A percentile compares a stretch with the other conserved stretches of the same genome.
These are phyloP conservation scores for Poeciliopsis prolifica DNA, from an alignment of 2,113 vertebrate species.

Conservation along the genomic window DNA sequence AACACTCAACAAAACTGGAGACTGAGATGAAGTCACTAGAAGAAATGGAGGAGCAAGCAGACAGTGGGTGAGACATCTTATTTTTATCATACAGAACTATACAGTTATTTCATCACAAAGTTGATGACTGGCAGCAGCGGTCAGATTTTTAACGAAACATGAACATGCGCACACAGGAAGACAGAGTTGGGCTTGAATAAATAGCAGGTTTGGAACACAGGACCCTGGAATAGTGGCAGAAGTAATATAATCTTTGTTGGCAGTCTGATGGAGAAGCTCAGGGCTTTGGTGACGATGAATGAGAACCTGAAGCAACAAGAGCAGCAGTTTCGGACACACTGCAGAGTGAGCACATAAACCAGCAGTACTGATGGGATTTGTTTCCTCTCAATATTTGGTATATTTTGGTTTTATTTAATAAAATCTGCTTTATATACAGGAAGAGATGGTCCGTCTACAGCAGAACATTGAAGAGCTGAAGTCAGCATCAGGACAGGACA, in stretches of 20 bases:
- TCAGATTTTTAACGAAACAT: not conserved
- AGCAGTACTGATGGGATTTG: too few species aligned
- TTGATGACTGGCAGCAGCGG: not conserved
- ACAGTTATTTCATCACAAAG: not conserved
- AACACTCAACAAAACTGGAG: constrained; percentile 80
- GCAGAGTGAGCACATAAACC: constrained; percentile 84
- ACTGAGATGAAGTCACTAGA: constrained; percentile 84
- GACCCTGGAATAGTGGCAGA: not conserved
- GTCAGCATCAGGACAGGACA: constrained; percentile 75
- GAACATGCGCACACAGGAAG: not conserved
- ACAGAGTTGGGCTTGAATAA: not conserved
- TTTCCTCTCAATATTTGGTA: not conserved
- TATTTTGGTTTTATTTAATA: not conserved
- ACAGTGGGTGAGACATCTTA: constrained; percentile 79
- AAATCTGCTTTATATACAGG: constrained; percentile 70
- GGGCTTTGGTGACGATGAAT: constrained; percentile 91
- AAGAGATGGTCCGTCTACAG: constrained; percentile 93
- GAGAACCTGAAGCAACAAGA: constrained; percentile 94
- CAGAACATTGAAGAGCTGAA: constrained; percentile 88
- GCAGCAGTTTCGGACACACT: constrained; percentile 93
- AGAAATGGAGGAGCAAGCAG: constrained; percentile 86
- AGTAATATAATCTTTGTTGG: not conserved
- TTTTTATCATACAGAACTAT: not conserved
- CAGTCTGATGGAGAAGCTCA: constrained; percentile 89
- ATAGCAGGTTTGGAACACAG: not conserved